phyloP scores from a whole-genome alignment of 1,140 invertebrate species.

The Pachyrhynchus sulphureomaculatus region DNA sequence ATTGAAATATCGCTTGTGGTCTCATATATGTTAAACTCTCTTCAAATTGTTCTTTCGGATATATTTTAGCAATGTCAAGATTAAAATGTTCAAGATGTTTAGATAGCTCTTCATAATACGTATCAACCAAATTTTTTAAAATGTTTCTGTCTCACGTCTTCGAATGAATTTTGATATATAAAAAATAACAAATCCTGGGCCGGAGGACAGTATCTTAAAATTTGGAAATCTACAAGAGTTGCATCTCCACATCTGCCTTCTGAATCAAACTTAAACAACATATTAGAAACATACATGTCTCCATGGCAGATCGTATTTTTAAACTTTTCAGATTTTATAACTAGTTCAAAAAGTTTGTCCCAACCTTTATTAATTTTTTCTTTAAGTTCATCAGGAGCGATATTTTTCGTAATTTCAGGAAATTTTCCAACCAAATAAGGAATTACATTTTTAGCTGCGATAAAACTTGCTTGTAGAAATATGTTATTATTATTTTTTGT shows the following conservation, averaged over 20 bases:
- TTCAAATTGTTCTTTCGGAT: constrained; percentile 24
- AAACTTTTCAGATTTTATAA: constrained; percentile 17
- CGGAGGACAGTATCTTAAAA: constrained; percentile 55
- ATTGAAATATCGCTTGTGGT: constrained; percentile 2
- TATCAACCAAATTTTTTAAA: constrained; percentile 43
- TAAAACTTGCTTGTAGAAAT: background rate
- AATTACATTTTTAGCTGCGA: background rate
- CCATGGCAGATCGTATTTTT: constrained; percentile 51
- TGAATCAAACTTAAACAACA: constrained; percentile 54
- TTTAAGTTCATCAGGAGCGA: background rate
- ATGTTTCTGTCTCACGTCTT: constrained; percentile 45
- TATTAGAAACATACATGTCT: constrained; percentile 53
- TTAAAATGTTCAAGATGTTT: constrained; percentile 40
- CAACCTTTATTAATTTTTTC: background rate
- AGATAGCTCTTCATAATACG: constrained; percentile 50
- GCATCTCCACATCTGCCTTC: constrained; percentile 48
- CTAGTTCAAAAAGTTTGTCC: background rate
- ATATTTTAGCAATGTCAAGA: constrained; percentile 17
- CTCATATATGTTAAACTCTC: constrained; percentile 25
- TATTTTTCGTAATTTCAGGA: background rate
- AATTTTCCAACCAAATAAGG: background rate
- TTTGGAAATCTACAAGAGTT: constrained; percentile 57
- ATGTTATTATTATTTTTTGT: background rate
- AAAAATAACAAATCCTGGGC: constrained; percentile 54
- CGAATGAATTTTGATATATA: constrained; percentile 47